Evolutionary conservation across 2,888 invertebrate species (phyloP).

Genomic region (Ochropleura plecta): DNA sequence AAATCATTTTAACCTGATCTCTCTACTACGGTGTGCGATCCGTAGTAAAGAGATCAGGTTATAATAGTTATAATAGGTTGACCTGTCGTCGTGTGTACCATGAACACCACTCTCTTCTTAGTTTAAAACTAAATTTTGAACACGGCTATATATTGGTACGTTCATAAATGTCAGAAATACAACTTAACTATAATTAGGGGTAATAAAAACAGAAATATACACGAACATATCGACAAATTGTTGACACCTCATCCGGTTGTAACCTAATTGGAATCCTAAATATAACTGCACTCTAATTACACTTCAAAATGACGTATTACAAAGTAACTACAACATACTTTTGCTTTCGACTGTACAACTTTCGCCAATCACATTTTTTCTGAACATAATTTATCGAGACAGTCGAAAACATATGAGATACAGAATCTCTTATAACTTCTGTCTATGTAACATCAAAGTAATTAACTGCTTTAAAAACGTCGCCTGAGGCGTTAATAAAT

Average conservation of each 20-base stretch:
- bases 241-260: slow-evolving; percentile 35
- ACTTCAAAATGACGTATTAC: slow-evolving; percentile 26
- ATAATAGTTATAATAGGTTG: too few relatives aligned
- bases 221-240: slow-evolving; percentile 5
- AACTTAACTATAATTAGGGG: background rate
- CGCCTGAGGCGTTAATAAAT: slow-evolving; percentile 30
- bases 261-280: slow-evolving; percentile 20
- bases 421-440: slow-evolving; percentile 22
- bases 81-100: too few relatives aligned
- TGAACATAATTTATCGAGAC: slow-evolving; percentile 38
- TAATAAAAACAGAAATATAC: slow-evolving; percentile 13
- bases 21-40: too few relatives aligned
- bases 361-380: slow-evolving; percentile 59
- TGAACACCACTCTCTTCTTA: background rate
- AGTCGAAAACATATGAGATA: slow-evolving; percentile 17
- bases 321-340: slow-evolving; percentile 19
- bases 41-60: too few relatives aligned
- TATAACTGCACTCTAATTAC: slow-evolving; percentile 17
- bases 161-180: background rate
- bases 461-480: slow-evolving; percentile 23
- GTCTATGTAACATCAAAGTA: slow-evolving; percentile 38
- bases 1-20: too few relatives aligned
- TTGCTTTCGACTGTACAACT: slow-evolving; percentile 56
- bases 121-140: background rate
- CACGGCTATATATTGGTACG: background rate